Percentiles rank a stretch among this genome's conserved stretches.
These are phyloP conservation scores for Cecropterus lyciades DNA, from an alignment of 1,140 invertebrate species.

Conservation along the genomic window DNA sequence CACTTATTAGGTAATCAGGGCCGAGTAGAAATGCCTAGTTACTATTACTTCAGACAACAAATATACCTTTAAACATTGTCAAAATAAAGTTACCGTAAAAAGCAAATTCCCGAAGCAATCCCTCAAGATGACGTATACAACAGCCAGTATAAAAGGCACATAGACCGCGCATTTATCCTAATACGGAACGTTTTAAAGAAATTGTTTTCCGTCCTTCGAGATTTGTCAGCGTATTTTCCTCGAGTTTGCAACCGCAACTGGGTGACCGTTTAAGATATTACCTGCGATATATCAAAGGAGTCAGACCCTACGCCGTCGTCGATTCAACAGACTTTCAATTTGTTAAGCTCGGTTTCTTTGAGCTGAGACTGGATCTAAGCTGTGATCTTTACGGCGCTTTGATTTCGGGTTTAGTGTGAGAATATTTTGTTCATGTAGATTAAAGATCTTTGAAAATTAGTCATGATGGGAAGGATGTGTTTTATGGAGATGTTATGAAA, in stretches of 20 bases:
- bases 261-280: conserved; percentile 22
- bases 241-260: conserved; percentile 10
- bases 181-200: conserved; percentile 23
- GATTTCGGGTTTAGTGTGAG: no score
- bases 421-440: no score
- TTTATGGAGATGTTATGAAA: no score
- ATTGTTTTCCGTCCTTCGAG: conserved; percentile 12
- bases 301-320: not conserved
- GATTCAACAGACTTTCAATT: conserved; percentile 27
- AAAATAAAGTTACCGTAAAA: no score
- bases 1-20: no score
- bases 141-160: not conserved
- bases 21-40: no score
- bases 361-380: not conserved
- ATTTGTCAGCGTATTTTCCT: conserved; percentile 17
- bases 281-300: conserved; percentile 24
- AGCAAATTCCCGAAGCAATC: not conserved
- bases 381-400: no score
- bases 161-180: conserved; percentile 16
- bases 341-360: not conserved
- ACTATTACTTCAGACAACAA: no score
- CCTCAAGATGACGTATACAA: not conserved
- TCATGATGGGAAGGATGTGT: no score
- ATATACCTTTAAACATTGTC: no score
- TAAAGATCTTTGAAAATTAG: no score